Evolutionary conservation across 2,113 vertebrate genomes (phyloP), one percentile per base, ranked within the genome.

Genomic region (Clupea harengus): DNA sequence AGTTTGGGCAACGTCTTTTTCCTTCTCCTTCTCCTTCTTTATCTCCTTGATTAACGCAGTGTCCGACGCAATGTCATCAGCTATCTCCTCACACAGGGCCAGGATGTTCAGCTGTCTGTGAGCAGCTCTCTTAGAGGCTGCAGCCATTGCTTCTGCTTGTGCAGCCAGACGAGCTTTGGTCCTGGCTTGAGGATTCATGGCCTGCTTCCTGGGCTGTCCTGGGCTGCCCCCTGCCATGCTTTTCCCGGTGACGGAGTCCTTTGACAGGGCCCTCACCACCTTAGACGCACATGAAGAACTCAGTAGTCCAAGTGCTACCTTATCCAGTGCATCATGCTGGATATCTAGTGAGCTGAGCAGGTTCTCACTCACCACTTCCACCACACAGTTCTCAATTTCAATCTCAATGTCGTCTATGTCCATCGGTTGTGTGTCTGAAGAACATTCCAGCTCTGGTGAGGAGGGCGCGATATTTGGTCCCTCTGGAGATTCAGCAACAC

Each of bases 11-110:
- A 32, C 25, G 0, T 17, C 28, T 39, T 28, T 28, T n/a, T 10
- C 64, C 22, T 28, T 67, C 25, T 90, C 88, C 52, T 94, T 93
- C 83, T 94, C 93, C 46, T 95, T 91, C 81, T 96, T 96, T 10
- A 93, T 93, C 87, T 93, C 97, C 93, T 95, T 97, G 83, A 99
- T 93, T 85, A 98, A 95, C 87, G 97, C 96, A 80, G 97, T 98
- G 92, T 99, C 98, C 0, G 98, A 99, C 45, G 97, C 98, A 39
- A 99, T 99, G 93, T 99, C 98, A 84, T 98, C 98, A 80, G 98
- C 98, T 0, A 99, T 99, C 92, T 99, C 98, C 90, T 99, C 96
- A 94, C 98, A 99, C 13, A 99, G 93, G 45, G 98, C 98, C 83
- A 99, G 94, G 85, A 99, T 97, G 92, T 98, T 99, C 78, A 98